phyloP scores from a whole-genome alignment of 2,888 invertebrate species.

The Spatulosminthurus flaviceps region DNA sequence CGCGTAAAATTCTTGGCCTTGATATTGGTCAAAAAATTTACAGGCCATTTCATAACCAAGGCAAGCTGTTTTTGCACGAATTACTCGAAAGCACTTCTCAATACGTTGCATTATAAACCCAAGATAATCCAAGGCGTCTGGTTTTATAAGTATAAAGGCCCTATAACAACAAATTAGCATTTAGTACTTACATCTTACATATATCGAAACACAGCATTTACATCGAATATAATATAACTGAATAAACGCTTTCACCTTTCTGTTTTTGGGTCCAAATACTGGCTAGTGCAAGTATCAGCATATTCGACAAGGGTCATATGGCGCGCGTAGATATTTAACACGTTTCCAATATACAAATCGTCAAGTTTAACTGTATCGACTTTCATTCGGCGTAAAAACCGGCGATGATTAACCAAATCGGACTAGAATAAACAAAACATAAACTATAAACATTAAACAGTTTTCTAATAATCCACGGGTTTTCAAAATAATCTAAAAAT shows the following conservation, averaged over 20 bases:
- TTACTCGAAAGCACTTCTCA: constrained; percentile 70
- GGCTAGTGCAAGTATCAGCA: constrained; percentile 67
- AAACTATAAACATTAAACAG: too few species aligned
- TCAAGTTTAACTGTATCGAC: constrained; percentile 65
- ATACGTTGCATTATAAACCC: constrained; percentile 80
- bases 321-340: constrained; percentile 67
- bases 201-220: too few species aligned
- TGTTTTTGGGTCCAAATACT: constrained; percentile 65
- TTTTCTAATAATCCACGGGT: too few species aligned
- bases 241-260: constrained; percentile 67
- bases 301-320: constrained; percentile 67
- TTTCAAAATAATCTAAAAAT: too few species aligned
- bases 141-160: constrained; percentile 82
- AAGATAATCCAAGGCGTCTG: constrained; percentile 74
- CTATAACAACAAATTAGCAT: constrained; percentile 66
- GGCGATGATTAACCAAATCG: constrained; percentile 67
- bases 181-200: not conserved
- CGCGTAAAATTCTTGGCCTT: constrained; percentile 73
- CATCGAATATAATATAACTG: too few species aligned
- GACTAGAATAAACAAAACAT: constrained; percentile 34
- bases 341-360: constrained; percentile 67
- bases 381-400: constrained; percentile 67
- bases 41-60: constrained; percentile 75
- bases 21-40: constrained; percentile 72
- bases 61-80: constrained; percentile 77